Base-by-base conservation (phyloP, 2,797 vertebrate genomes). In the Cygnus olor region DNA sequence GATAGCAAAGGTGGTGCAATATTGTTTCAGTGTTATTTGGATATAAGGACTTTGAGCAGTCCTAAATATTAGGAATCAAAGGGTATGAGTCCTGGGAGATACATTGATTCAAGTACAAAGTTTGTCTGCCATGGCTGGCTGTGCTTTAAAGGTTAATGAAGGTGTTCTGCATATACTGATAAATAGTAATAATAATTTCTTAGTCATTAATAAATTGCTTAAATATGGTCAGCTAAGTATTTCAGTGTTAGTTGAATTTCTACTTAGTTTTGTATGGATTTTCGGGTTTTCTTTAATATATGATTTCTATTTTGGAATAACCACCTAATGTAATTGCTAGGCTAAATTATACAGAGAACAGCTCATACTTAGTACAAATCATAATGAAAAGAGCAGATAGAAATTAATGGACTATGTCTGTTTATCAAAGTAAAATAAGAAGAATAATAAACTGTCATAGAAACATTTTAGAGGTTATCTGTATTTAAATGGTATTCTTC, bases 351-450 rank as follows among this genome's bases (percentile, higher is more conserved):
- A 63, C 32, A 81, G 36, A 86, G 42, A 65, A 79, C 21, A 83
- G 47, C 10, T 85, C 56, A 20, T 83, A 77, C 51, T 11, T 88
- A 73, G 65, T 58, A 11, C 2, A 2, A 21, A 56, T 58, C 64
- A 87, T 70, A 87, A 93, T 79, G 34, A 81, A 86, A 93, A 91
- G 28, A 84, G 28, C 56, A 63, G 47, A 68, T 19, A 79, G 65
- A 56, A 92, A 81, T 73, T 36, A 73, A 68, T 65, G 44, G 68
- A 49, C 54, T 64, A 32, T 42, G 54, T 11, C 45, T 87, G 34
- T 77, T 89, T 87, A 58, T 86, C 34, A 51, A 79, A 90, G 30
- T 65, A 65, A 90, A 95, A 12, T 85, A 9, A 54, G 36, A 44
- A 14, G 74, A 90, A 79, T 90, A 90, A 76, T 51, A 85, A 89